phyloP scores from a whole-genome alignment of 1,140 invertebrate genomes.

The Cydia amplana region DNA sequence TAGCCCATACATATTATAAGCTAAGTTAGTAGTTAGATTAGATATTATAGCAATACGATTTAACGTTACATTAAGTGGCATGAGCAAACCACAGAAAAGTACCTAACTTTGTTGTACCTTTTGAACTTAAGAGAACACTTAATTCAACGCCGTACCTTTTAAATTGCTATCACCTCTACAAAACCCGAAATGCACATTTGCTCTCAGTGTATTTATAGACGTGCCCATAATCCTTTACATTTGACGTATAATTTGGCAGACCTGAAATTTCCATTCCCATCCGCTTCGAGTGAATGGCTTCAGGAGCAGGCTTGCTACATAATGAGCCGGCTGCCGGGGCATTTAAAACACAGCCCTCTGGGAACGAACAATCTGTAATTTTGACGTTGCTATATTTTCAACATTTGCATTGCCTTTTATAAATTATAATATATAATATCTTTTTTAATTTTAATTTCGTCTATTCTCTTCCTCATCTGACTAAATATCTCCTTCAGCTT shows the following conservation, averaged over 20 bases:
- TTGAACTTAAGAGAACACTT: no score
- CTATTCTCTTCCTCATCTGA: no score
- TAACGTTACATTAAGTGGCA: no score
- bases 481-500: no score
- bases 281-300: background rate
- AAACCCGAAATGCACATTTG: background rate
- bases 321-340: background rate
- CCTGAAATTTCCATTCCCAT: constrained; percentile 5
- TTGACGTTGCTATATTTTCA: background rate
- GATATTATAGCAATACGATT: no score
- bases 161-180: background rate
- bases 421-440: background rate
- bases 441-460: background rate
- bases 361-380: background rate
- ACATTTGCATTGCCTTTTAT: background rate
- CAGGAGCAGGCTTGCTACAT: background rate
- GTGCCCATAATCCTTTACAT: constrained; percentile 1
- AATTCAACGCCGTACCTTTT: no score
- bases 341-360: background rate
- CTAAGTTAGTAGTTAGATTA: no score
- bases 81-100: no score
- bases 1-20: no score
- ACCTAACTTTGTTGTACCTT: no score
- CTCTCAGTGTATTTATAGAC: constrained; percentile 4
- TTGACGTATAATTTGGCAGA: constrained; percentile 10